Base-by-base conservation (phyloP, 2,797 vertebrate species). In the Antennarius maculatus region DNA sequence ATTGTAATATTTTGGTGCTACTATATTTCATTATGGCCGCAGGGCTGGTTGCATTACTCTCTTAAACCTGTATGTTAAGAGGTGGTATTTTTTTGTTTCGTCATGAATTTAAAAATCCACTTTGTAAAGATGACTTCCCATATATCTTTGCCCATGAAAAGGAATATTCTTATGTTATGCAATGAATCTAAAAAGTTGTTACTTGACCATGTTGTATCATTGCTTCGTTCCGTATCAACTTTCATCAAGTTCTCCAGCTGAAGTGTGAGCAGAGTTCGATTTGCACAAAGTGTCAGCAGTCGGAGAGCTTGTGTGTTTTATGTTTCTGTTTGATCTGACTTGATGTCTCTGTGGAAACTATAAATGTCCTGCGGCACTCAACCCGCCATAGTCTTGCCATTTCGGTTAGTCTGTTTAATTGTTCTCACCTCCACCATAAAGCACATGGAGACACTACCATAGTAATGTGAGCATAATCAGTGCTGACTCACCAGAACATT, bases 1-100 rank as follows among this genome's bases (percentile, higher is more conserved):
- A 63, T 86, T 82, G 67, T 83, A 54, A 87, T 82, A 77, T 80
- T 90, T 86, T 91, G 91, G 90, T 92, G 90, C 90, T 91, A 89
- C 73, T 81, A 72, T 68, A 73, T 80, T 84, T 80, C 49, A 61
- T 68, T 70, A 82, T 78, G 84, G 85, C 88, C 65, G 68, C 83
- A 80, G 88, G 80, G 85, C 81, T 85, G 82, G 74, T 80, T 72
- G 48, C 82, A 78, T 66, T 77, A 76, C 61, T 74, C 59, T 79
- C 54, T 41, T 62, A 56, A 62, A 64, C 77, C 71, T 78, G 76
- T 72, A 28, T 59, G 65, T 59, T 63, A 64, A 69, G 80, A 73
- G 84, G 83, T 48, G 51, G 53, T 70, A 50, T 79, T 77, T 80
- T 61, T 14, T 43, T 43, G 42, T 71, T 76, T 81, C 78, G 76